These are phyloP conservation scores for Tringa solitaria DNA, from an alignment of 2,113 vertebrate genomes.

Conservation along the genomic window DNA sequence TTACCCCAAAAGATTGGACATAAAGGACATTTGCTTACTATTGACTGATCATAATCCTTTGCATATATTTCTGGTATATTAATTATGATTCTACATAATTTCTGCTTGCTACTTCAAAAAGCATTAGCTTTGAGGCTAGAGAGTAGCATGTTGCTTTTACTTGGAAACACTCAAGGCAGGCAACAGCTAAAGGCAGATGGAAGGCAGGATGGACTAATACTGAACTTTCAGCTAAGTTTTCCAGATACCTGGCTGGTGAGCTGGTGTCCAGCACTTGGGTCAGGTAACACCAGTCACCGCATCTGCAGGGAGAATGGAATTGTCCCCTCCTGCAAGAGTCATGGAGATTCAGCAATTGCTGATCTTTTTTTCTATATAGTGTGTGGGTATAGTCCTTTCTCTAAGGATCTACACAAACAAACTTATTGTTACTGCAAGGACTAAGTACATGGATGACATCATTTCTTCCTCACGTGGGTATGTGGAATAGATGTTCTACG, in stretches of 20 bases:
- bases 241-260: background rate
- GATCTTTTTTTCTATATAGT: too few relatives aligned
- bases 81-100: background rate
- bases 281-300: background rate
- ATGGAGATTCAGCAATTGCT: background rate
- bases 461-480: background rate
- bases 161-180: background rate
- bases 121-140: background rate
- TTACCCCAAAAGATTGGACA: background rate
- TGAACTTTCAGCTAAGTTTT: background rate
- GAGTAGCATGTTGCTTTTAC: background rate
- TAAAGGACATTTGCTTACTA: background rate
- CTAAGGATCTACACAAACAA: background rate
- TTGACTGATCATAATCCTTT: background rate
- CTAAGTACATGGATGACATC: background rate
- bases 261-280: background rate
- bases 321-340: background rate
- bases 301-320: background rate
- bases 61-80: background rate
- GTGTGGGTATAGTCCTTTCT: background rate
- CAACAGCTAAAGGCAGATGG: background rate
- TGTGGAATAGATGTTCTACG: background rate
- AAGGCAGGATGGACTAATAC: background rate
- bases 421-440: background rate
- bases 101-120: background rate